Conservation (phyloP, 2,113 vertebrate genomes). For the Epinephelus moara region DNA sequence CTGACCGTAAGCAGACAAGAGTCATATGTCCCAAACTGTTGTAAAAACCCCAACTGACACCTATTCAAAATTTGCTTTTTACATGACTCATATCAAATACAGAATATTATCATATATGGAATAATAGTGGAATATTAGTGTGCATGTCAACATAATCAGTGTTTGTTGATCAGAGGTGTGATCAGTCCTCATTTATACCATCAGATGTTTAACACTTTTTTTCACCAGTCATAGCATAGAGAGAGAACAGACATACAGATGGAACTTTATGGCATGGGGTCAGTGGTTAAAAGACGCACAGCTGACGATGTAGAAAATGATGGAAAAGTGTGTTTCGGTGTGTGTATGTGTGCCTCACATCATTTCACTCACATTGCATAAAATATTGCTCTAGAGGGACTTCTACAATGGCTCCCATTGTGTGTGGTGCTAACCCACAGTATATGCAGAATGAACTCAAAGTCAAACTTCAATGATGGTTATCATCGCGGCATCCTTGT, state of each 20-base stretch:
- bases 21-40: too few species aligned
- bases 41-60: too few species aligned
- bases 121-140: too few species aligned
- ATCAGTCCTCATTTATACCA: conserved; percentile 39
- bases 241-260: conserved; percentile 1
- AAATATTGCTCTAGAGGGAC: background rate
- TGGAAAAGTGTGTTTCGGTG: background rate
- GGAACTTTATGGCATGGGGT: background rate
- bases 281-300: background rate
- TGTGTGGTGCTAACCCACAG: background rate
- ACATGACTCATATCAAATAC: too few species aligned
- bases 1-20: too few species aligned
- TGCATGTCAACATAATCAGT: too few species aligned
- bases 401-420: conserved; percentile 10
- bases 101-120: too few species aligned
- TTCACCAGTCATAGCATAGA: background rate
- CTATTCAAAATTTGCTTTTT: too few species aligned
- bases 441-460: conserved; percentile 1
- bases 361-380: background rate
- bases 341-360: background rate
- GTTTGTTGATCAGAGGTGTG: background rate
- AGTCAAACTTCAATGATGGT: background rate
- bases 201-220: conserved; percentile 40
- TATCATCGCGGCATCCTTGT: background rate
- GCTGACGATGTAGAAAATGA: background rate